Conservation (phyloP, 2,888 invertebrate genomes). For the Cosmopolites sordidus region DNA sequence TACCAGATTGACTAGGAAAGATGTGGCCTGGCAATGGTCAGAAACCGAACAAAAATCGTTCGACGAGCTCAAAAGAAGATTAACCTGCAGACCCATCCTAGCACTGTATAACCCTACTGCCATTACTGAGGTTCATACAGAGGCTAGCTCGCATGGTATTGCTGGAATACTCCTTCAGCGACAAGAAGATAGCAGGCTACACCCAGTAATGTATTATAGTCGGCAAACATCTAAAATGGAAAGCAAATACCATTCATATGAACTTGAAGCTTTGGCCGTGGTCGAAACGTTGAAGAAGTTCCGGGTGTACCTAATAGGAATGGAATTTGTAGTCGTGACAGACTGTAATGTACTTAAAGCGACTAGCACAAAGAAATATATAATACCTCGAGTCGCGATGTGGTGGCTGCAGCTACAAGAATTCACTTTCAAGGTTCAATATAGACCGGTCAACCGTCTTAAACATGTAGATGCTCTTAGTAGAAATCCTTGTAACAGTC, state of each 20-base stretch:
- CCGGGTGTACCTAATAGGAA: conserved; percentile 37
- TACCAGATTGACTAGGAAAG: no score
- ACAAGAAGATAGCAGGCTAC: no score
- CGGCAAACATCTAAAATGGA: conserved; percentile 38
- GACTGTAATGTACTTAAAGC: conserved; percentile 39
- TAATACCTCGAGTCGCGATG: no score
- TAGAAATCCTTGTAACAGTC: conserved; percentile 24
- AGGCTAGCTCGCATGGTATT: no score
- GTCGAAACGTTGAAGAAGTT: conserved; percentile 38
- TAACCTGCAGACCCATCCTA: no score
- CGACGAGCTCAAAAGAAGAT: no score
- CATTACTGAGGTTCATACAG: no score
- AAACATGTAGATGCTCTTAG: conserved; percentile 30
- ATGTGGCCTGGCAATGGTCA: no score
- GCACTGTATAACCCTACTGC: no score
- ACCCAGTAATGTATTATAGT: conserved; percentile 38
- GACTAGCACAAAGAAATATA: conserved; percentile 23
- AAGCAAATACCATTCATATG: conserved; percentile 38
- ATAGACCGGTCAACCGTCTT: conserved; percentile 24
- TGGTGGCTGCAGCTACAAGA: conserved; percentile 31
- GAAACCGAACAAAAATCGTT: no score
- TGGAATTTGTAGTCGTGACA: conserved; percentile 35
- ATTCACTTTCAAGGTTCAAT: conserved; percentile 26
- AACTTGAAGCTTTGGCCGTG: conserved; percentile 42
- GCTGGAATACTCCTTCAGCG: no score